Evolutionary conservation across 2,888 invertebrate species (phyloP).

Genomic region (Torymus aiolomorphi): DNA sequence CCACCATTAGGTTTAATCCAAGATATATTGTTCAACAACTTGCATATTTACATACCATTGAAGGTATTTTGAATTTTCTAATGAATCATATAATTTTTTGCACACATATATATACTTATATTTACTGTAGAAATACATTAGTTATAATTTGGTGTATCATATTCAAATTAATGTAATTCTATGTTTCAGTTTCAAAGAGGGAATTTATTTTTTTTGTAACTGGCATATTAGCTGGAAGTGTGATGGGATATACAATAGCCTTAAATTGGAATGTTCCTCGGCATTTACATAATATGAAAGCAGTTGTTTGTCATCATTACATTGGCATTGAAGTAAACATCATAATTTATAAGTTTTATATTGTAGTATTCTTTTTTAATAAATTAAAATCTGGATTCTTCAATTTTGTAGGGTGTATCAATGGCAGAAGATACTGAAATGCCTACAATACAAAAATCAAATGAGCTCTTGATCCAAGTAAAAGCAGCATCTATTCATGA

Average conservation of each 20-base stretch:
- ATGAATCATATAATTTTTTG: conserved; percentile 2
- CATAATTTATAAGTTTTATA: conserved; percentile 2
- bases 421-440: conserved; percentile 78
- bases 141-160: too few species aligned
- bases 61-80: conserved; percentile 61
- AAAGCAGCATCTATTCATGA: conserved; percentile 80
- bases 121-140: too few species aligned
- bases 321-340: conserved; percentile 75
- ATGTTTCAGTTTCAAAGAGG: conserved; percentile 73
- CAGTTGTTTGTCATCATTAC: conserved; percentile 76
- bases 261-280: conserved; percentile 68
- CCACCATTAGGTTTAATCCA: conserved; percentile 63
- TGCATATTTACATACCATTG: conserved; percentile 59
- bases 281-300: conserved; percentile 76
- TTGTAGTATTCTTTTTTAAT: conserved; percentile 6
- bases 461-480: conserved; percentile 80
- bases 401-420: conserved; percentile 75
- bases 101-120: too few species aligned
- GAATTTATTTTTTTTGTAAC: conserved; percentile 75
- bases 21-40: conserved; percentile 66
- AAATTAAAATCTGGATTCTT: conserved; percentile 1
- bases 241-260: conserved; percentile 75
- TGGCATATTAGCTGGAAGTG: conserved; percentile 75
- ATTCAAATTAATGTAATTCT: too few species aligned
- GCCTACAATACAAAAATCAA: conserved; percentile 77